A percentile compares a stretch with the other conserved stretches of the same genome.
phyloP scores from a whole-genome alignment of 2,888 invertebrate species.

The Hermodice carunculata region DNA sequence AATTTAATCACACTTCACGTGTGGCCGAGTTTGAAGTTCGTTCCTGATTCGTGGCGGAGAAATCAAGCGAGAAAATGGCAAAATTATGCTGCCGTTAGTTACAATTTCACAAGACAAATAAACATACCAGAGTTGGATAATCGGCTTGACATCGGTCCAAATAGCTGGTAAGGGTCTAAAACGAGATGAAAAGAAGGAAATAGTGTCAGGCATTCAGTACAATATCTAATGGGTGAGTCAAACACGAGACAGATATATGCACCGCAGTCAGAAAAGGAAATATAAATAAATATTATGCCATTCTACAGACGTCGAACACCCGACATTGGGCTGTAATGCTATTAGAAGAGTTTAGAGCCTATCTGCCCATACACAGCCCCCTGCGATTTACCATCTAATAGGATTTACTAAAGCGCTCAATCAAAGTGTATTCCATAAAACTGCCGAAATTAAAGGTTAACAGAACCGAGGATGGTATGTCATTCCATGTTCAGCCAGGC shows the following conservation, averaged over 20 bases:
- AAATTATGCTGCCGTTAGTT: conserved; percentile 4
- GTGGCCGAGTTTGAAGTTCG: no score
- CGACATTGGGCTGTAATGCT: conserved; percentile 16
- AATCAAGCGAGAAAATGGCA: conserved; percentile 10
- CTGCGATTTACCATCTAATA: conserved; percentile 8
- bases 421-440: conserved; percentile 21
- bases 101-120: conserved; percentile 71
- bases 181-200: background rate
- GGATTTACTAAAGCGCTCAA: conserved; percentile 18
- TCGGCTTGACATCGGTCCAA: conserved; percentile 96
- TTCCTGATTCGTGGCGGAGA: no score
- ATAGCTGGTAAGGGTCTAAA: conserved; percentile 96
- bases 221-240: background rate
- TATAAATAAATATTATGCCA: background rate
- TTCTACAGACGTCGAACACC: conserved; percentile 14
- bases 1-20: no score
- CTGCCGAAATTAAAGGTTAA: no score
- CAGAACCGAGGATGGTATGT: no score
- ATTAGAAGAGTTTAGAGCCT: conserved; percentile 20
- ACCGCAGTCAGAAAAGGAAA: background rate
- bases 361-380: conserved; percentile 1
- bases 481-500: no score
- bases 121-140: conserved; percentile 91
- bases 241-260: background rate
- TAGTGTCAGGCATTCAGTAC: background rate